phyloP scores from a whole-genome alignment of 1,140 invertebrate species.

The Antheraea mylitta region DNA sequence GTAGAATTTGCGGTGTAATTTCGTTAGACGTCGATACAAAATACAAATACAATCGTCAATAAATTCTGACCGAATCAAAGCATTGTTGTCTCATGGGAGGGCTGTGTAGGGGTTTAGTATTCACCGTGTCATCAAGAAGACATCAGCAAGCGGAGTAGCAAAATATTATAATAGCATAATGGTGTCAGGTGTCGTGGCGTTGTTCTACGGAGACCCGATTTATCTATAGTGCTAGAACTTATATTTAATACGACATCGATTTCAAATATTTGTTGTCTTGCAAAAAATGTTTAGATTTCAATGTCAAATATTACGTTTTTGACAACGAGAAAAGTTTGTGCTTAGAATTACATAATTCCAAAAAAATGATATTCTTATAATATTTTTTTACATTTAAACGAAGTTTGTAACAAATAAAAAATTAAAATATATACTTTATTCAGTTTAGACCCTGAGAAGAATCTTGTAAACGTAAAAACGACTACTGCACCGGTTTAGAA shows the following conservation, averaged over 20 bases:
- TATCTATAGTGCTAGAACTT: conserved; percentile 17
- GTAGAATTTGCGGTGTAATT: conserved; percentile 32
- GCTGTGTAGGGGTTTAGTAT: conserved; percentile 58
- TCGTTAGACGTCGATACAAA: conserved; percentile 34
- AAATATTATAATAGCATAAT: conserved; percentile 77
- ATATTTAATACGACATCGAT: conserved; percentile 14
- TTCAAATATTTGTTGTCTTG: neutral
- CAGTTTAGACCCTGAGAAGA: too few species aligned
- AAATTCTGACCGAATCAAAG: conserved; percentile 59
- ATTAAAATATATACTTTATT: too few species aligned
- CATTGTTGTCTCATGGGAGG: conserved; percentile 28
- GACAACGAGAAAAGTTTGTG: too few species aligned
- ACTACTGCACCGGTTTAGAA: too few species aligned
- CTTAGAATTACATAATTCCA: too few species aligned
- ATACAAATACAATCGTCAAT: conserved; percentile 58
- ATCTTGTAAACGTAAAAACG: too few species aligned
- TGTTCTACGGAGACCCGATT: conserved; percentile 38
- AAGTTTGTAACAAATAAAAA: too few species aligned
- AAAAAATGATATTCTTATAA: too few species aligned
- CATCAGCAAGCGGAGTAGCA: conserved; percentile 61
- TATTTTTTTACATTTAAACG: too few species aligned
- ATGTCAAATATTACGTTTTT: too few species aligned
- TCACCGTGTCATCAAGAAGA: conserved; percentile 73
- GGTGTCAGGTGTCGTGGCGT: conserved; percentile 71
- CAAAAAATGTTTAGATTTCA: neutral